Evolutionary conservation across 2,797 vertebrate genomes (phyloP), one percentile per base, ranked within the genome.

Genomic region (Pipistrellus pipistrellus): DNA sequence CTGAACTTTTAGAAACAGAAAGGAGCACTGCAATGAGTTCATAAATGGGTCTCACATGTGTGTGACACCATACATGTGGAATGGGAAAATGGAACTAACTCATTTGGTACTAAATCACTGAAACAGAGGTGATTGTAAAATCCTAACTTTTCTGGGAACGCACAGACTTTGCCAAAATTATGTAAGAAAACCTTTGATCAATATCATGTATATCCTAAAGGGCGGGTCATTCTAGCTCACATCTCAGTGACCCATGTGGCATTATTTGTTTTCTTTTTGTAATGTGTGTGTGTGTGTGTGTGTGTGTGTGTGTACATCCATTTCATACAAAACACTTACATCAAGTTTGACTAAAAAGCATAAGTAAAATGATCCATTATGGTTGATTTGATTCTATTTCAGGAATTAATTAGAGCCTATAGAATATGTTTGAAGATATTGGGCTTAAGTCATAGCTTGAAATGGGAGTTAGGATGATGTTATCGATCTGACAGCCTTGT

Each of bases 381-480:
- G 57, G 5, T 82, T 89, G 44, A n/a, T 69, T 90, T 46, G 25
- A 85, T 64, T 88, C 20, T 78, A 14, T 82, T 83, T 87, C 23
- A 59, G 85, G 27, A 90, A 80, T 90, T 76, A 85, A 85, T 78
- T 66, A 82, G 77, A 76, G 6, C 23, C 30, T 53, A 32, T 53
- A 69, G n/a, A 62, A 41, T 38, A 15, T 68, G 15, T 71, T 90
- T 77, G 87, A 55, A 89, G 89, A 81, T 18, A 85, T 6, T 84
- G n/a, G 7, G 71, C 77, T 85, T 88, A 68, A 89, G 41, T 85
- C 85, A 69, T 20, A 69, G 30, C 72, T 90, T 71, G 18, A 94
- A 90, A 93, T 69, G 41, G n/a, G 41, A 95, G 82, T 84, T 90
- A 89, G 25, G 44, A 64, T 88, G 90, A 86, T 55, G 27, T 89